A percentile compares a stretch with the other conserved stretches of the same genome.
These are phyloP conservation scores for Noctua janthe DNA, from an alignment of 2,888 invertebrate species.

Conservation along the genomic window DNA sequence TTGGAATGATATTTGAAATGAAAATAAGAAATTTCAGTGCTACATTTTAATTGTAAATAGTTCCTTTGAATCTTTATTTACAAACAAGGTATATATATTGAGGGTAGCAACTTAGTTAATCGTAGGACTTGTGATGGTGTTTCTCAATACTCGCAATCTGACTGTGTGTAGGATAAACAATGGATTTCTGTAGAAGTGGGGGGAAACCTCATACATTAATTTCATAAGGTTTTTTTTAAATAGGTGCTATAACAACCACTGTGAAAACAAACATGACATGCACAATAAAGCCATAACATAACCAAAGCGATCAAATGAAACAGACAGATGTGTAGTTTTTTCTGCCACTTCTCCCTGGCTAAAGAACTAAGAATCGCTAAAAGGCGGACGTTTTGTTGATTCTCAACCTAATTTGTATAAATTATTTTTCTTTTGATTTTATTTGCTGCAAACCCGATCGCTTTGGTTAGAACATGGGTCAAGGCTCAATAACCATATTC, in stretches of 20 bases:
- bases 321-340: not conserved
- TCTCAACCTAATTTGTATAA: not conserved
- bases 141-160: not conserved
- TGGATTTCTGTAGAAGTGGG: not conserved
- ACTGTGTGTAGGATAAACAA: not conserved
- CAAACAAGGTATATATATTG: not conserved
- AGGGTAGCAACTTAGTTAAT: not conserved
- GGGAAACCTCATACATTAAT: not conserved
- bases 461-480: not conserved
- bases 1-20: conserved; percentile 2
- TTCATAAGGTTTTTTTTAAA: not conserved
- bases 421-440: not conserved
- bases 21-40: conserved; percentile 1
- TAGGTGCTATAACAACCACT: not conserved
- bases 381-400: not conserved
- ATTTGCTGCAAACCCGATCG: not conserved
- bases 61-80: conserved; percentile 10
- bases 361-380: not conserved
- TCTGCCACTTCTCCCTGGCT: not conserved
- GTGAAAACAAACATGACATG: conserved; percentile 1
- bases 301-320: not conserved
- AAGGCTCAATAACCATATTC: not conserved
- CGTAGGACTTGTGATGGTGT: not conserved
- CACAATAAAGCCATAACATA: not conserved
- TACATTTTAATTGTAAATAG: conserved; percentile 12